Evolutionary conservation across 1,140 invertebrate species (phyloP), one percentile per base, ranked within the genome.

Genomic region (Neodiprion fabricii): DNA sequence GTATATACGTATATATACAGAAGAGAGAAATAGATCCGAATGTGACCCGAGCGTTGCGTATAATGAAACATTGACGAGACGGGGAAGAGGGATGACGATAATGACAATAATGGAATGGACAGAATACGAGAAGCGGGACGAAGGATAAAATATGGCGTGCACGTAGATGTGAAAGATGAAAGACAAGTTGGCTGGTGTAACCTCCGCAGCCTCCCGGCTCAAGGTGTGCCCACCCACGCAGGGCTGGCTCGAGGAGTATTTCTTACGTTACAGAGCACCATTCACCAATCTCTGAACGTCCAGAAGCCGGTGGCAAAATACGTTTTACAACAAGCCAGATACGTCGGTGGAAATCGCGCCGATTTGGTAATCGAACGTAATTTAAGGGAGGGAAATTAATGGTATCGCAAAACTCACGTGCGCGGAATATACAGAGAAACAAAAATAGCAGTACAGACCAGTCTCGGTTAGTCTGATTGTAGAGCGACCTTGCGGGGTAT

Each of bases 301-400:
- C 12, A 65, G 17, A 65, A 14, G 28, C 1, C 12, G 3, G 28
- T 79, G 81, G 82, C 73, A 77, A 78, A 84, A 84, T 79, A 40
- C 83, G 78, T 83, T 81, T 84, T 81, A 84, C 78, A 82, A 82
- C 78, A 82, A 84, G 81, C 80, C 79, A 80, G 79, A 81, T 5
- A 40, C 82, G 79, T 80, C 70, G 70, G 67, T 17, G 78, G 72
- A 76, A 79, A 78, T 78, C 78, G 78, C 79, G 74, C 73, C 79
- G 79, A 79, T 84, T 80, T 81, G 76, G 72, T 74, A 40, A 40
- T 40, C 28, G 28, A 40, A 40, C 28, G 28, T 40, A 40, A 40
- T 40, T 40, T 40, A 5, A 1, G 28, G 28, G 28, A 1, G 28
- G 28, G 28, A 40, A 40, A 3, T 40, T 1, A 40, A 40, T 40